Evolutionary conservation across 1,140 invertebrate species (phyloP), one percentile per base, ranked within the genome.

Genomic region (Aphis gossypii): DNA sequence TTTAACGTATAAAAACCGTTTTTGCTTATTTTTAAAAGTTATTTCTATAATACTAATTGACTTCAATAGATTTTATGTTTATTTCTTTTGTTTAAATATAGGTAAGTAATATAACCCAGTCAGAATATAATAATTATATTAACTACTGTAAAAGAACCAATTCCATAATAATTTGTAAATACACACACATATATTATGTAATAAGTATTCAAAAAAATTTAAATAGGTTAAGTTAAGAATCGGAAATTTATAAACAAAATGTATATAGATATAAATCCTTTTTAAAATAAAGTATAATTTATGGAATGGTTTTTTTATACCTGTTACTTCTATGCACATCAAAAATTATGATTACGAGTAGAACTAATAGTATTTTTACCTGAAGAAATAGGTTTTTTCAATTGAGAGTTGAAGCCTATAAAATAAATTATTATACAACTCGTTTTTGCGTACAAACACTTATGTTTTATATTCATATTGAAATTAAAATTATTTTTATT

Each of bases 361-460:
- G 1, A 21, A 86, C n/a, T 21, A 87, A 93, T 93, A 2, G 20
- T 44, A n/a, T 44, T 54, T 76, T 84, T 93, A 93, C 92, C 92
- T 93, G 76, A 86, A 41, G 21, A 86, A 51, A 86, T 25, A 30
- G 92, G 44, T 30, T 83, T 93, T 93, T 93, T 93, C 46, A 84
- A 38, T 84, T 84, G 92, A 54, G 82, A 84, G 23, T 93, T 93
- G 82, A 84, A 93, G 25, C 92, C 92, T 93, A 84, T 30, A 56
- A 23, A 93, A 54, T n/a, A 93, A 93, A 84, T 54, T 44, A 54
- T 41, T 54, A 41, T 84, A 92, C 8, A 48, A 48, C 48, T 51
- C 48, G 18, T 48, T 35, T 48, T 35, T 51, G 1, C 0, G 5
- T 51, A 20, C 18, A 11, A 11, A n/a, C 30, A n/a, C 46, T 51